Conservation (phyloP, 64 coral and sea anemone species). For the Pachyseris speciosa region DNA sequence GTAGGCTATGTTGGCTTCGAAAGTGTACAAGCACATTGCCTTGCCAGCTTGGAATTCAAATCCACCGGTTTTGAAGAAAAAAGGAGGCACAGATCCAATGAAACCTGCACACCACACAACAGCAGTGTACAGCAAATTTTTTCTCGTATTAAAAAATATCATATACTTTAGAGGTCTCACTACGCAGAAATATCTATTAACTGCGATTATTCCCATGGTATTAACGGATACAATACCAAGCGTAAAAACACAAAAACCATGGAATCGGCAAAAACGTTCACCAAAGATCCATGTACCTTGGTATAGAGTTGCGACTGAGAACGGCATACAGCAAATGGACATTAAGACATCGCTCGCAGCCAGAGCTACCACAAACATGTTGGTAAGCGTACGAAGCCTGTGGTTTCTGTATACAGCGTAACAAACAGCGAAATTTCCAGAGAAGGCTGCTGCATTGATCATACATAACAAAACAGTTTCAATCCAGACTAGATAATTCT, state of each 20-base stretch:
- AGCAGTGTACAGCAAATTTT: slow-evolving; percentile 13
- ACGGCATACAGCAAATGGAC: slow-evolving; percentile 55
- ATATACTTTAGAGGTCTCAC: slow-evolving; percentile 32
- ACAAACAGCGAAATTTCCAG: slow-evolving; percentile 13
- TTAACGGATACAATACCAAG: slow-evolving; percentile 34
- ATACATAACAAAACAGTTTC: too few relatives aligned
- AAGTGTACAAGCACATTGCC: too few relatives aligned
- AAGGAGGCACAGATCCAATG: slow-evolving; percentile 43
- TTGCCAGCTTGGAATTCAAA: too few relatives aligned
- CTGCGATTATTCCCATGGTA: too few relatives aligned
- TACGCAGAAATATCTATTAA: too few relatives aligned
- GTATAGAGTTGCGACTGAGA: too few relatives aligned
- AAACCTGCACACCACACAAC: slow-evolving; percentile 36
- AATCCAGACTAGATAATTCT: too few relatives aligned
- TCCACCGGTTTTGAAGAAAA: slow-evolving; percentile 15
- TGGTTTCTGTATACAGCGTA: slow-evolving; percentile 7
- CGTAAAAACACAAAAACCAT: slow-evolving; percentile 60
- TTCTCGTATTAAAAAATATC: slow-evolving; percentile 8
- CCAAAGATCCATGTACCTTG: slow-evolving; percentile 53
- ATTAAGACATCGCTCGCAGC: slow-evolving; percentile 33
- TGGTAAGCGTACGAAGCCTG: background rate
- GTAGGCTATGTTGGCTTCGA: too few relatives aligned
- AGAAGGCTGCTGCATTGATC: too few relatives aligned
- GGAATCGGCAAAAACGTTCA: slow-evolving; percentile 19
- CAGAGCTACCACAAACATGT: slow-evolving; percentile 1